Evolutionary conservation across 2,888 invertebrate species (phyloP), one percentile per base, ranked within the genome.

Genomic region (Abscondita cerata): DNA sequence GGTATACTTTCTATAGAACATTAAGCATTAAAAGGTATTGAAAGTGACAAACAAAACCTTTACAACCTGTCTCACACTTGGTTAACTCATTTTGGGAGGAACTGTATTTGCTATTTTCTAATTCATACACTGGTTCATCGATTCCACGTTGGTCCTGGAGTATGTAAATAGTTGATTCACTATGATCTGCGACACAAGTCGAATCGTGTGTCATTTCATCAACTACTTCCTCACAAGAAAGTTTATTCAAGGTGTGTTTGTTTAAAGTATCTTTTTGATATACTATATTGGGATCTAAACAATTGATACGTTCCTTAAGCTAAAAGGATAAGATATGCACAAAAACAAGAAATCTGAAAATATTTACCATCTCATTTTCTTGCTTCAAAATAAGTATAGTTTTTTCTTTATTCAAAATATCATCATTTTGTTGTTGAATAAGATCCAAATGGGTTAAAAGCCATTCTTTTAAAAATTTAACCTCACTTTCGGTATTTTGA

Each of bases 381-480:
- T 88, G 86, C 75, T 86, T 86, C 33, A 93, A 81, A 55, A 87
- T 84, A 60, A 87, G 86, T 67, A 92, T 85, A 53, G 89, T 83
- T 77, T 90, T 92, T 72, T 95, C 94, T 80, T 91, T 92, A 70
- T 88, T 88, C 69, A 87, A 84, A 67, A 95, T 85, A 72, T 90
- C 87, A 75, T 95, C 93, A 74, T 92, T 92, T 81, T 95, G 95
- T 80, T 94, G 93, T 78, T 95, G 94, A 76, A 95, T 93, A 65
- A 95, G 83, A 80, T 95, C 94, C 73, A 95, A 83, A 78, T 96
- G 94, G 69, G 91, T 85, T 61, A 93, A 82, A 67, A 95, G 82
- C 76, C 95, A 86, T 68, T 92, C 90, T 81, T 93, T 93, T 52
- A 90, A 82, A 73, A 86, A 87, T 77, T 84, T 87, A 78, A 89